Percentiles rank a stretch among this genome's conserved stretches.
phyloP scores from a whole-genome alignment of 1,140 invertebrate species.

The Drosophila pachea region DNA sequence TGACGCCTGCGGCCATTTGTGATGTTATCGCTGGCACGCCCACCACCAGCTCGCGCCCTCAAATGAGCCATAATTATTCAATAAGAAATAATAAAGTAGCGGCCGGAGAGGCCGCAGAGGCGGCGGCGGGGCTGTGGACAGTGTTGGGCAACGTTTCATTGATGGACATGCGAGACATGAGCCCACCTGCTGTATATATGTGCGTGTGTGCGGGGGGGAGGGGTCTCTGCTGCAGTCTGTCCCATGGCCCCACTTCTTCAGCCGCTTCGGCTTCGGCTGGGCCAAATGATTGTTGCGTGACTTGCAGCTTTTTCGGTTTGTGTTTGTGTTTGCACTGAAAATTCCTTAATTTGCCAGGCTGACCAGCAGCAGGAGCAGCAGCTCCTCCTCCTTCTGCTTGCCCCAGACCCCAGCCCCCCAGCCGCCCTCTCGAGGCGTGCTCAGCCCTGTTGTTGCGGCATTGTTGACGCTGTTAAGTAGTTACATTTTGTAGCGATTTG shows the following conservation, averaged over 20 bases:
- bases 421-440: background rate
- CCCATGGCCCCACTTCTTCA: background rate
- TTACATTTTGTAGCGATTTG: constrained; percentile 76
- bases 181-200: background rate
- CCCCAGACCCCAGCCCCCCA: background rate
- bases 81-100: constrained; percentile 75
- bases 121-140: background rate
- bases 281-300: constrained; percentile 75
- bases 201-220: background rate
- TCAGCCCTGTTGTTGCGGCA: constrained; percentile 9
- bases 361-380: constrained; percentile 12
- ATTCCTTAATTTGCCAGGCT: constrained; percentile 74
- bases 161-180: constrained; percentile 53
- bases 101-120: background rate
- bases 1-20: constrained; percentile 39
- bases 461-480: constrained; percentile 75
- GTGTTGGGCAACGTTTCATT: constrained; percentile 50
- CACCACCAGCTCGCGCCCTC: constrained; percentile 23
- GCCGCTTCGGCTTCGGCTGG: constrained; percentile 23
- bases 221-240: background rate
- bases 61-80: constrained; percentile 78
- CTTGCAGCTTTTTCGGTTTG: constrained; percentile 60
- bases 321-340: constrained; percentile 53
- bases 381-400: background rate
- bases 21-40: constrained; percentile 56